Evolutionary conservation across 30 jellyfish, hydroid and myxozoan species (phyloP).

Genomic region (Cassiopea xamachana): DNA sequence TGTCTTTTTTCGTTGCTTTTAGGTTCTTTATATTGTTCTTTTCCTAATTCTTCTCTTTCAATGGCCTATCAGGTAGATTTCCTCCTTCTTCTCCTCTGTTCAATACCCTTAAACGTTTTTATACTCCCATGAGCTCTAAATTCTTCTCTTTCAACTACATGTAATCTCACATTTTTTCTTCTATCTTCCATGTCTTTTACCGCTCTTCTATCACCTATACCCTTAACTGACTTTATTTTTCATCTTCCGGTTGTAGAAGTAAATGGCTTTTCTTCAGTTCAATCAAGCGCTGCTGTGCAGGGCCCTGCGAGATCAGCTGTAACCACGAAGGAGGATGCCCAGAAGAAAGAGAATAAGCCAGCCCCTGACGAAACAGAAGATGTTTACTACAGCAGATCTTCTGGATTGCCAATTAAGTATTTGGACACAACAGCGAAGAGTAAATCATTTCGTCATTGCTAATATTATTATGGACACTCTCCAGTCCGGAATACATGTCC

Average conservation of each 20-base stretch:
- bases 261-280: not conserved
- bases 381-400: slow-evolving; percentile 45
- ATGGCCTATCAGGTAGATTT: no score
- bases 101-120: no score
- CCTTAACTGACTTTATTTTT: not conserved
- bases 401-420: slow-evolving; percentile 37
- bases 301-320: slow-evolving; percentile 70
- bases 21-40: no score
- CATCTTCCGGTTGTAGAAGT: not conserved
- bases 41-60: no score
- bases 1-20: no score
- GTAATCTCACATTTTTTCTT: no score
- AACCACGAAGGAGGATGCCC: slow-evolving; percentile 38
- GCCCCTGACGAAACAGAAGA: slow-evolving; percentile 59
- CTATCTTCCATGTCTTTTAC: no score
- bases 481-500: not conserved
- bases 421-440: slow-evolving; percentile 59
- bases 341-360: slow-evolving; percentile 19
- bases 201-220: no score
- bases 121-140: no score
- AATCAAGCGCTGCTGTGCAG: not conserved
- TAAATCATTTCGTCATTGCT: not conserved
- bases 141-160: no score
- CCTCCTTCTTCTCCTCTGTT: no score
- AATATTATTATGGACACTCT: not conserved